phyloP scores from a whole-genome alignment of 2,113 vertebrate species.

The Ammodramus savannarum region DNA sequence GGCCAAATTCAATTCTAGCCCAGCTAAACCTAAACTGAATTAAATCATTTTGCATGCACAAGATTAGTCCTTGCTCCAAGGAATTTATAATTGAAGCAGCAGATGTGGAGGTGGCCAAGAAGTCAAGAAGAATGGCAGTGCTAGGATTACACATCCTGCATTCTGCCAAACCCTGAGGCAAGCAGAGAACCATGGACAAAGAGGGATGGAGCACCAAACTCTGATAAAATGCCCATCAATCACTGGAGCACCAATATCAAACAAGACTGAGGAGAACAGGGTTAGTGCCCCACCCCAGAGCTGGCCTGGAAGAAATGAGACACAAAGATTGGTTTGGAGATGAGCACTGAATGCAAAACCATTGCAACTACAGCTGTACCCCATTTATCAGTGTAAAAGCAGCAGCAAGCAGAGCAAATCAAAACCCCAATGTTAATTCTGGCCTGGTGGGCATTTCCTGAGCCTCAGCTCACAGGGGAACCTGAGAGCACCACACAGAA shows the following conservation, averaged over 20 bases:
- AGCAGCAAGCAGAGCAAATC: background rate
- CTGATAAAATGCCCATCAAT: background rate
- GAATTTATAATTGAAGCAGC: background rate
- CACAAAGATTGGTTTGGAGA: background rate
- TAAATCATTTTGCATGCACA: background rate
- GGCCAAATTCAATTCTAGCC: background rate
- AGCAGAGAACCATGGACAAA: background rate
- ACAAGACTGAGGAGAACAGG: rapidly evolving
- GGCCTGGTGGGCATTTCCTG: background rate
- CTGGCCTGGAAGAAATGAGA: background rate
- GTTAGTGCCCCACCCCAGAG: background rate
- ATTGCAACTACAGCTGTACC: rapidly evolving
- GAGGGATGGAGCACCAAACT: background rate
- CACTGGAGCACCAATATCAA: rapidly evolving
- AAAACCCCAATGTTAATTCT: rapidly evolving
- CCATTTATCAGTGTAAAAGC: background rate
- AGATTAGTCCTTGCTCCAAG: background rate
- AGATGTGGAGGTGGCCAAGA: background rate
- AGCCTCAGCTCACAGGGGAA: background rate
- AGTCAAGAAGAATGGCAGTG: background rate
- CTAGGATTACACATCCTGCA: background rate
- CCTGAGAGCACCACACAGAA: background rate
- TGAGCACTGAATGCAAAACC: background rate
- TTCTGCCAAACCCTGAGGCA: background rate
- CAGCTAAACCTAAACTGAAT: background rate